Percentiles rank a stretch among this genome's conserved stretches.
Conservation (phyloP, 2,888 invertebrate genomes). For the Netelia virgata region DNA sequence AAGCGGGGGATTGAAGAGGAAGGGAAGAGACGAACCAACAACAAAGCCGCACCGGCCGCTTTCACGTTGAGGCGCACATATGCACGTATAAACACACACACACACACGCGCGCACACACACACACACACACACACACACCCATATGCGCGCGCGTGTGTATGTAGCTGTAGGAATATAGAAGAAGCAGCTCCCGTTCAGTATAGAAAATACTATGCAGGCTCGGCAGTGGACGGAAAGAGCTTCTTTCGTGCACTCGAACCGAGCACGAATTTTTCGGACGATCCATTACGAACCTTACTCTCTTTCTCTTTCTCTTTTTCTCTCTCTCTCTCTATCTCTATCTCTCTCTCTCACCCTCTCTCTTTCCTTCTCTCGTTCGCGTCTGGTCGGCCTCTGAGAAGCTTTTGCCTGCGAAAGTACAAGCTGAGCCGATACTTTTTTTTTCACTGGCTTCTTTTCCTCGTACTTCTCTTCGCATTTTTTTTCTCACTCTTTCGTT, state of each 20-base stretch:
- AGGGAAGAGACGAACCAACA: conserved; percentile 34
- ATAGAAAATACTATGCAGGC: conserved; percentile 44
- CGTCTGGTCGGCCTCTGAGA: conserved; percentile 7
- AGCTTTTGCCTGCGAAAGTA: conserved; percentile 22
- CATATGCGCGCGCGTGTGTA: too few relatives aligned
- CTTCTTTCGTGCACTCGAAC: conserved; percentile 45
- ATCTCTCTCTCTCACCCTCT: conserved; percentile 43
- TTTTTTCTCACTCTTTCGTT: conserved; percentile 25
- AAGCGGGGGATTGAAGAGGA: conserved; percentile 19
- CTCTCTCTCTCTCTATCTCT: conserved; percentile 42
- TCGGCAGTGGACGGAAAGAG: conserved; percentile 51
- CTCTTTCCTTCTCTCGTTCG: conserved; percentile 42
- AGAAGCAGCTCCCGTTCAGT: conserved; percentile 21
- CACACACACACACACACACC: neutral
- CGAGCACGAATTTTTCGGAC: conserved; percentile 50
- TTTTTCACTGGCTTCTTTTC: conserved; percentile 39
- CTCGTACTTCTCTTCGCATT: conserved; percentile 7
- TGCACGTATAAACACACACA: neutral
- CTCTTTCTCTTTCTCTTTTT: conserved; percentile 51
- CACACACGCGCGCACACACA: neutral
- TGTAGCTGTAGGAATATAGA: neutral
- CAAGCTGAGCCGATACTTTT: conserved; percentile 35
- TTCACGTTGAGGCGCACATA: conserved; percentile 61
- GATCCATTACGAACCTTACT: conserved; percentile 58
- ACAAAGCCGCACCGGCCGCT: conserved; percentile 67